Conservation (phyloP, 35 echinoderm and acorn worm genomes). For the Chiridota heheva region DNA sequence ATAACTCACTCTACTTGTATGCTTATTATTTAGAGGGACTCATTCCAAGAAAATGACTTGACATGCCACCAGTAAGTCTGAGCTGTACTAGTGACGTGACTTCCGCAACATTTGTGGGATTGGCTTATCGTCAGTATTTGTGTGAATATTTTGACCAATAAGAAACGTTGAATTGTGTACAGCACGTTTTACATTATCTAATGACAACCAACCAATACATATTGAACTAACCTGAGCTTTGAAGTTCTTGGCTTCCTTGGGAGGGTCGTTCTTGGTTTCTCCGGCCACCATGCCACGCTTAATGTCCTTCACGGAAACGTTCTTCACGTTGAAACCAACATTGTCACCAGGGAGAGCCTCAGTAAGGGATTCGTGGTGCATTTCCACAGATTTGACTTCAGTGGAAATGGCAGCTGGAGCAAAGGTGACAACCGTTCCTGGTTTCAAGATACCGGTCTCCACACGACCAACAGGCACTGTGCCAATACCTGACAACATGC, state of each 20-base stretch:
- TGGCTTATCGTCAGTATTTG: too few species aligned
- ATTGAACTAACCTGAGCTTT: slow-evolving; percentile 80
- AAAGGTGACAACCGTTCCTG: slow-evolving; percentile 72
- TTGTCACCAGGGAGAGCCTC: slow-evolving; percentile 93
- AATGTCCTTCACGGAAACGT: slow-evolving; percentile 94
- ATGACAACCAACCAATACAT: too few species aligned
- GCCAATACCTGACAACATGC: slow-evolving; percentile 94
- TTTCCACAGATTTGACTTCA: slow-evolving; percentile 98
- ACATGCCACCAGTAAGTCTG: too few species aligned
- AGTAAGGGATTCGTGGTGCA: slow-evolving; percentile 85
- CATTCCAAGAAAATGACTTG: too few species aligned
- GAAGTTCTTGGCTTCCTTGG: slow-evolving; percentile 69
- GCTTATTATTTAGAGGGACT: too few species aligned
- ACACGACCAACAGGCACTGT: slow-evolving; percentile 98
- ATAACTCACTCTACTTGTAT: too few species aligned
- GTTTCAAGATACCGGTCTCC: slow-evolving; percentile 85
- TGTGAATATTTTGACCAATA: too few species aligned
- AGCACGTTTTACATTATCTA: too few species aligned
- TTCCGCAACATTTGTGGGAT: too few species aligned
- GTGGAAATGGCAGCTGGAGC: slow-evolving; percentile 70
- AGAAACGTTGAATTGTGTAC: too few species aligned
- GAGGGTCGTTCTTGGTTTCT: slow-evolving; percentile 80
- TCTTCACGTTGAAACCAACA: slow-evolving; percentile 97
- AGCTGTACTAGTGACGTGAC: too few species aligned
- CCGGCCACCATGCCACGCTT: slow-evolving; percentile 87